phyloP scores from a whole-genome alignment of 2,113 vertebrate genomes.

The Arvicanthis niloticus region DNA sequence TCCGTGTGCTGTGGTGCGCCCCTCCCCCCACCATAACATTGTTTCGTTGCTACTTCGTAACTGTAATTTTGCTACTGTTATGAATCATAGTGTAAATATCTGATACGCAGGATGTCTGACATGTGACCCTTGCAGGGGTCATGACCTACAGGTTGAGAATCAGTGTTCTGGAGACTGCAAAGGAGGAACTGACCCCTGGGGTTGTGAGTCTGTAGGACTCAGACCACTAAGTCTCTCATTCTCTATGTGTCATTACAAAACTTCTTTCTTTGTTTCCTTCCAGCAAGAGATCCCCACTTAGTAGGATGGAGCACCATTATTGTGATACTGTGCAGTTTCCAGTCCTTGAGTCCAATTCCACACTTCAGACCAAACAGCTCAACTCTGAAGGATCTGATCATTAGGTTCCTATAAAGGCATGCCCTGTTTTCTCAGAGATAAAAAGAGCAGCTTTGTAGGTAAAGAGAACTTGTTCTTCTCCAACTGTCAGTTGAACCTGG shows the following conservation, averaged over 20 bases:
- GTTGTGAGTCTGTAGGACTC: background rate
- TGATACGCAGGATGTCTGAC: background rate
- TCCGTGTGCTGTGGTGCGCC: background rate
- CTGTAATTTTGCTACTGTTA: background rate
- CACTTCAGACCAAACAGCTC: conserved; percentile 74
- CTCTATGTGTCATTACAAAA: conserved; percentile 31
- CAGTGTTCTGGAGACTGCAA: background rate
- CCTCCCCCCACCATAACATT: background rate
- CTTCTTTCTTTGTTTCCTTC: conserved; percentile 77
- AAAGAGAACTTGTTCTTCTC: background rate
- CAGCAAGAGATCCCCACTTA: conserved; percentile 72
- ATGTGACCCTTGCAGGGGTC: no score
- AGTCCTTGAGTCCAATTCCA: conserved; percentile 55
- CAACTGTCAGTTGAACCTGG: background rate
- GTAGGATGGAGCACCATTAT: conserved; percentile 72
- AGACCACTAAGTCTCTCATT: background rate
- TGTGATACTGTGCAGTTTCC: conserved; percentile 57
- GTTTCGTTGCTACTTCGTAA: background rate
- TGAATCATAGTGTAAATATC: background rate
- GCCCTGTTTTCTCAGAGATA: conserved; percentile 62
- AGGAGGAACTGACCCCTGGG: background rate
- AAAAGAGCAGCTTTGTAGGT: conserved; percentile 59
- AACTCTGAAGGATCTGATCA: conserved; percentile 52
- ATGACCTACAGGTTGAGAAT: background rate
- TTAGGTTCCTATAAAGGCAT: conserved; percentile 74